Evolutionary conservation across 2,113 vertebrate genomes (phyloP).

Genomic region (Zeus faber): DNA sequence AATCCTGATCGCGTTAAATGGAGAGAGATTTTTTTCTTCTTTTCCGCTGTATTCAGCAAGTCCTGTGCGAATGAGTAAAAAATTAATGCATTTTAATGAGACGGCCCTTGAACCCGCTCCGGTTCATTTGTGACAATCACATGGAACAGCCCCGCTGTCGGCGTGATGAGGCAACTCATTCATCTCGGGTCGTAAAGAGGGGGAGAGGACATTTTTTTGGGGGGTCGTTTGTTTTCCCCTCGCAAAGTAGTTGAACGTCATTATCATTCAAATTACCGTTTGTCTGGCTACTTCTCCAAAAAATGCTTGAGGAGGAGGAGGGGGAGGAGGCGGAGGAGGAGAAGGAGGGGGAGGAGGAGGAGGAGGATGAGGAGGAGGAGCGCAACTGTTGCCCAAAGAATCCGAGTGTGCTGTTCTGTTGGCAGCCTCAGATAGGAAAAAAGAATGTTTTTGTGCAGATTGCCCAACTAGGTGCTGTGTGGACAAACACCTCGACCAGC

Average conservation of each 20-base stretch:
- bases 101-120: constrained; percentile 41
- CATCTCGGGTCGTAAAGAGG: constrained; percentile 22
- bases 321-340: not conserved
- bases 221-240: not conserved
- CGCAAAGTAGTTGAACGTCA: constrained; percentile 2
- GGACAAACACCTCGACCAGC: constrained; percentile 41
- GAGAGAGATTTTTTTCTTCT: not conserved
- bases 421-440: constrained; percentile 12
- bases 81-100: constrained; percentile 60
- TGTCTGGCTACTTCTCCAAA: constrained; percentile 34
- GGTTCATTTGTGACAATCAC: constrained; percentile 33
- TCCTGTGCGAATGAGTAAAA: constrained; percentile 19
- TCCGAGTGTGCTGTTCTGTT: constrained; percentile 31
- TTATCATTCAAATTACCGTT: not conserved
- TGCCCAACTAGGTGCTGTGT: constrained; percentile 26
- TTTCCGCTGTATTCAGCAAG: constrained; percentile 9
- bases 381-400: constrained; percentile 18
- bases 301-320: constrained; percentile 19
- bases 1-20: not conserved
- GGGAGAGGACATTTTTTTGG: constrained; percentile 26
- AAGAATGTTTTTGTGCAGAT: constrained; percentile 6
- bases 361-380: constrained; percentile 12
- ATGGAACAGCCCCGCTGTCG: constrained; percentile 24
- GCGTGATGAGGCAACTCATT: constrained; percentile 26
- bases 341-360: not conserved